Conservation (phyloP, 2,113 vertebrate genomes). For the Plecotus auritus region DNA sequence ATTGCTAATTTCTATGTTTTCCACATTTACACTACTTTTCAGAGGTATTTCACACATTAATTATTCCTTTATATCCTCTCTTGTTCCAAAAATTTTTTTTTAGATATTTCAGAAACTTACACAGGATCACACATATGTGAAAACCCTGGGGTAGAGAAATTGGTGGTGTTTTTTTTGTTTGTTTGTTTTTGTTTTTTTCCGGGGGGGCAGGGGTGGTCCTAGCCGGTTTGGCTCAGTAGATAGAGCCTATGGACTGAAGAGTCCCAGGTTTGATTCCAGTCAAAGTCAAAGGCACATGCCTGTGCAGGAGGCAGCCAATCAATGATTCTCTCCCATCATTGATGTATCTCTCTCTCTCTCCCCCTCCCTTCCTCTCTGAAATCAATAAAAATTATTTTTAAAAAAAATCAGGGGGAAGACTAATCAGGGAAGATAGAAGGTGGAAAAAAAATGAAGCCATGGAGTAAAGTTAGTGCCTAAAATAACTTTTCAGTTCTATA, state of each 20-base stretch:
- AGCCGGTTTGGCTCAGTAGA: too few relatives aligned
- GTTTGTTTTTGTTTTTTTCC: too few relatives aligned
- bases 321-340: too few relatives aligned
- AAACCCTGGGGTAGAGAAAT: background rate
- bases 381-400: too few relatives aligned
- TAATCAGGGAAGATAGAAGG: background rate
- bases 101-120: background rate
- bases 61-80: background rate
- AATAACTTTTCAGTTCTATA: background rate
- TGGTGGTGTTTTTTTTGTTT: too few relatives aligned
- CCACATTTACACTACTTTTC: background rate
- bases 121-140: background rate
- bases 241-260: too few relatives aligned
- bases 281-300: too few relatives aligned
- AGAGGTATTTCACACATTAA: background rate
- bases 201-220: too few relatives aligned
- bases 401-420: background rate
- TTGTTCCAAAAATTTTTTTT: background rate
- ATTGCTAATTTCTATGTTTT: background rate
- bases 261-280: too few relatives aligned
- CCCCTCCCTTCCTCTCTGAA: too few relatives aligned
- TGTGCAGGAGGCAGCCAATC: too few relatives aligned
- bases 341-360: too few relatives aligned
- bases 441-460: background rate
- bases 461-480: background rate